Conservation (phyloP, 2,113 vertebrate species). For the Lophura nycthemera region DNA sequence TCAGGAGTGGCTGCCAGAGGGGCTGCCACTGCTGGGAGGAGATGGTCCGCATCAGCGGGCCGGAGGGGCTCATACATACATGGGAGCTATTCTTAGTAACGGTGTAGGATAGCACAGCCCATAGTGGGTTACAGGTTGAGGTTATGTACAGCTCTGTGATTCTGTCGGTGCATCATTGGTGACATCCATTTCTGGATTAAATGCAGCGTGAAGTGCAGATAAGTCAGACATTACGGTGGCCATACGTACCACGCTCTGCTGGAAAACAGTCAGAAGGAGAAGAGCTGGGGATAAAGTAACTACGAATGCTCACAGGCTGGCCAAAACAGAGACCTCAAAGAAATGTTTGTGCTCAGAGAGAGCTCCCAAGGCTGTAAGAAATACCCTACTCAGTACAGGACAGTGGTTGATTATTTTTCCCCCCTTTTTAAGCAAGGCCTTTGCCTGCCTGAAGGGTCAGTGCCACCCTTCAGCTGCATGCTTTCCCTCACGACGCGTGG, state of each 20-base stretch:
- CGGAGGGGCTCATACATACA: background rate
- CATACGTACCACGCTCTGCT: rapidly evolving
- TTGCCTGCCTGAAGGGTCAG: background rate
- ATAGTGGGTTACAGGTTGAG: background rate
- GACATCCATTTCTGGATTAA: background rate
- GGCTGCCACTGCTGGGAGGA: background rate
- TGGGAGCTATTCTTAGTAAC: background rate
- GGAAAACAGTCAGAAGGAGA: background rate
- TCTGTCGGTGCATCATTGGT: background rate
- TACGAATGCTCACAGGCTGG: background rate
- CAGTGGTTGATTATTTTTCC: background rate
- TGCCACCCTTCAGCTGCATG: rapidly evolving
- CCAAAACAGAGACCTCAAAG: background rate
- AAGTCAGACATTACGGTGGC: background rate
- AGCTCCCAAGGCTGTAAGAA: rapidly evolving
- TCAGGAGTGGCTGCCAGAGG: background rate
- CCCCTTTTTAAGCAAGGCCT: background rate
- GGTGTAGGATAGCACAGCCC: background rate
- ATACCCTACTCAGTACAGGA: background rate
- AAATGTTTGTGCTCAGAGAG: background rate
- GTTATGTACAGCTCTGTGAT: background rate
- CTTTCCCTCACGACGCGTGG: rapidly evolving
- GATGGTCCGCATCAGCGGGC: background rate
- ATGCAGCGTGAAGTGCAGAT: background rate
- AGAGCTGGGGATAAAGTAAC: background rate